Base-by-base conservation (phyloP, 2,888 invertebrate species). In the Leptinotarsa tumamoca region DNA sequence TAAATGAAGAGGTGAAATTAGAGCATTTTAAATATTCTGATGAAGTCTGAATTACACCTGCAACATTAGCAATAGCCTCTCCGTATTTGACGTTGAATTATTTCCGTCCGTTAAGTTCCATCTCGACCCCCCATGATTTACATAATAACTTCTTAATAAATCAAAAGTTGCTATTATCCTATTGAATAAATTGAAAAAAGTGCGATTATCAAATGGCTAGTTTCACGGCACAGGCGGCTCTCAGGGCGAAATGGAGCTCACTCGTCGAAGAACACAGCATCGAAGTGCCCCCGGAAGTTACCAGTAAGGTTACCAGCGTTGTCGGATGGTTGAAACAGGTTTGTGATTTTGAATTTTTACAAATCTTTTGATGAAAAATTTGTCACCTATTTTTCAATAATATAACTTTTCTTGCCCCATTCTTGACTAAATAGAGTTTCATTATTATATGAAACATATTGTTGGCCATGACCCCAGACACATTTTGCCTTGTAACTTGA, bases 301-400 rank as follows among this genome's bases (percentile, higher is more conserved):
- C 93, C 17, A 94, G 92, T 83, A 92, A 94, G 85, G 93, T 95
- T 83, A 91, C 93, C 81, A 94, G 94, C 83, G 94, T 94, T 85
- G 94, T 94, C 81, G 94, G 94, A 89, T 95, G 95, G 95, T 91
- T 95, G 71, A 95, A 95, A 91, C 95, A 95, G 94, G 95, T 88
- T 79, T 78, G 73, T 78, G 14, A 43, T 43, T 43, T 43, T 43
- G 43, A 43, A 10, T 43, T 43, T 43, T 43, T 43, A 43, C 10
- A 43, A 43, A 43, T 43, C 3, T 43, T 43, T 43, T 43, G 43
- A 43, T 13, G 10, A 43, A 43, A 10, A 43, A 43, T 43, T 43
- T 43, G 10, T 7, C 33, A 10, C 33, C 33, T 33, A 33, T 2
- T 33, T 33, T 33, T 33, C 0, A 43, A 43, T 43, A 43, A 3